phyloP scores from a whole-genome alignment of 2,797 vertebrate genomes.

The Heterohyrax brucei region DNA sequence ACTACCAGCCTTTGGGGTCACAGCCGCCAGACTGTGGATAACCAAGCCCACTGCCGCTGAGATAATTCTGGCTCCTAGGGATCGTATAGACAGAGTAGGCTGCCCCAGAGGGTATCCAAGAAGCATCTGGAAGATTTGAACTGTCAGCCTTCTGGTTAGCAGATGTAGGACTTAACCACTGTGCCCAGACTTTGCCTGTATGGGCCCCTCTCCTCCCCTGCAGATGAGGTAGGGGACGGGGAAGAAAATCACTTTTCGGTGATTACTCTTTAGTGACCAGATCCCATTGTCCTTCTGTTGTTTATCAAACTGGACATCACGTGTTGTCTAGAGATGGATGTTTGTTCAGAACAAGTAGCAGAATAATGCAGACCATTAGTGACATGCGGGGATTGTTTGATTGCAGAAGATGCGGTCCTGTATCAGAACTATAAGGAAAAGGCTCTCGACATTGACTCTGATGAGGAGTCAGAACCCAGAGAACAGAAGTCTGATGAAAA shows the following conservation, averaged over 20 bases:
- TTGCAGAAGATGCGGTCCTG: slow-evolving; percentile 95
- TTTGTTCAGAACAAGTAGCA: slow-evolving; percentile 52
- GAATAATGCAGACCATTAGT: background rate
- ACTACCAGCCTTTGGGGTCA: too few species aligned
- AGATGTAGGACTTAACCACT: too few species aligned
- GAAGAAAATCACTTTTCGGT: slow-evolving; percentile 28
- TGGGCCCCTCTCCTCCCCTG: background rate
- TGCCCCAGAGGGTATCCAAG: too few species aligned
- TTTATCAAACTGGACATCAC: slow-evolving; percentile 23
- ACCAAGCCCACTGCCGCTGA: too few species aligned
- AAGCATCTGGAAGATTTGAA: background rate
- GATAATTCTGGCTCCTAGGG: too few species aligned
- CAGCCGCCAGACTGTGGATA: too few species aligned
- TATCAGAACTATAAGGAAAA: slow-evolving; percentile 99
- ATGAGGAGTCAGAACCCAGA: slow-evolving; percentile 95
- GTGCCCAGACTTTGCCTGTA: background rate
- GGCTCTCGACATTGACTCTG: slow-evolving; percentile 97
- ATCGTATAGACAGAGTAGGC: too few species aligned
- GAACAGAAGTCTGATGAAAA: slow-evolving; percentile 92
- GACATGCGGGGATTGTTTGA: slow-evolving; percentile 67
- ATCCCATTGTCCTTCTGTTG: slow-evolving; percentile 27
- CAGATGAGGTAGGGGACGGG: background rate
- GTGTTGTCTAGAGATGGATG: background rate
- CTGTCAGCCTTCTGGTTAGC: too few species aligned
- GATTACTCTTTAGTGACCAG: slow-evolving; percentile 27